A percentile compares a stretch with the other conserved stretches of the same genome.
phyloP scores from a whole-genome alignment of 2,797 vertebrate genomes.

The Liparis tanakae region DNA sequence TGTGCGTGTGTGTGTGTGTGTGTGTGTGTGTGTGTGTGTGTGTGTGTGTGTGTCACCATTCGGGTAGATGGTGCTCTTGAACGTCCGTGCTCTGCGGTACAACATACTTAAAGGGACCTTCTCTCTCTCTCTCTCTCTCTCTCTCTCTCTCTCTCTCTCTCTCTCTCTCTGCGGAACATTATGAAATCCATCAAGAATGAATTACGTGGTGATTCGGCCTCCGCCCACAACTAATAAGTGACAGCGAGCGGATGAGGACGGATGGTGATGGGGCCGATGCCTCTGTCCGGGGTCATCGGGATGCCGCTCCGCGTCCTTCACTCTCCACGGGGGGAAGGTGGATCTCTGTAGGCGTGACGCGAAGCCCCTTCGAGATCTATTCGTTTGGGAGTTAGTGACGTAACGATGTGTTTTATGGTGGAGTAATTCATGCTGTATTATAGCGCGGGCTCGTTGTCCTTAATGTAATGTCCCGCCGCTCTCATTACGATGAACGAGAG shows the following conservation, averaged over 20 bases:
- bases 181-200: slow-evolving; percentile 70
- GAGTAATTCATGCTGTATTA: slow-evolving; percentile 34
- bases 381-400: slow-evolving; percentile 33
- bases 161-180: slow-evolving; percentile 51
- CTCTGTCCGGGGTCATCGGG: slow-evolving; percentile 20
- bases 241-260: slow-evolving; percentile 63
- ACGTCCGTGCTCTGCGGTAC: slow-evolving; percentile 16
- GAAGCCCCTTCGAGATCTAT: slow-evolving; percentile 26
- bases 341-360: slow-evolving; percentile 35
- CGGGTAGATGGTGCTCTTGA: slow-evolving; percentile 32
- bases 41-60: slow-evolving; percentile 35
- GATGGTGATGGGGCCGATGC: slow-evolving; percentile 58
- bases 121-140: slow-evolving; percentile 44
- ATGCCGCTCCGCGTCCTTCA: slow-evolving; percentile 58
- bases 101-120: slow-evolving; percentile 53
- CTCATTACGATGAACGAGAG: slow-evolving; percentile 32
- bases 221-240: slow-evolving; percentile 59
- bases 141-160: slow-evolving; percentile 46
- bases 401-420: slow-evolving; percentile 39
- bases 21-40: slow-evolving; percentile 21
- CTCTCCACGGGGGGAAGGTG: slow-evolving; percentile 42
- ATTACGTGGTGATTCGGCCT: slow-evolving; percentile 60
- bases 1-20: slow-evolving; percentile 30
- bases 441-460: slow-evolving; percentile 16
- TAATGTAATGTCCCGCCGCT: background rate